phyloP scores from a whole-genome alignment of 2,113 vertebrate species.

The Accipiter virgatus region DNA sequence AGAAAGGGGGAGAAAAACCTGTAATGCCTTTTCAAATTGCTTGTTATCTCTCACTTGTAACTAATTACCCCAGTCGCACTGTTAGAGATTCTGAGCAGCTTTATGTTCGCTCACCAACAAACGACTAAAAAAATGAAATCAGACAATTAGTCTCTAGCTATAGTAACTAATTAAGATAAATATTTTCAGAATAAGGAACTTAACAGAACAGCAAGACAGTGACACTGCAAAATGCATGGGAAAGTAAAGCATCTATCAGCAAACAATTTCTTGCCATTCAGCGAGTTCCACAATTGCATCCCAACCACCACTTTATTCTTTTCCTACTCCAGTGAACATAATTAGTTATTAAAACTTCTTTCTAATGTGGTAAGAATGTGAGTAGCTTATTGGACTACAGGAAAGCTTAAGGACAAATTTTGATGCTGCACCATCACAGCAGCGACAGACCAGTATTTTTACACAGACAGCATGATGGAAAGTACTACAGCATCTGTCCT shows the following conservation, averaged over 20 bases:
- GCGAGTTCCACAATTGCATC: not conserved
- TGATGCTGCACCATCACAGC: not conserved
- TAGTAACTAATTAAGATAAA: conserved; percentile 29
- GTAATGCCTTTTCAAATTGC: conserved; percentile 50
- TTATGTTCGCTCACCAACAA: not conserved
- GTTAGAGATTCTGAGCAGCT: not conserved
- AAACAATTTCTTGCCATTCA: not conserved
- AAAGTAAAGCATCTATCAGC: not conserved
- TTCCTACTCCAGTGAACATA: not conserved
- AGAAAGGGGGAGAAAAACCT: conserved; percentile 22
- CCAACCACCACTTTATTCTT: not conserved
- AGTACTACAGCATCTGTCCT: not conserved
- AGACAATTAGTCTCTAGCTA: conserved; percentile 26
- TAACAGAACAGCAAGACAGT: not conserved
- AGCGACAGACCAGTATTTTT: not conserved
- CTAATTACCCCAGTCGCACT: conserved; percentile 46
- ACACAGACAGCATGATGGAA: not conserved
- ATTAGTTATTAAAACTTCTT: not conserved
- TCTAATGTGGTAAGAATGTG: not conserved
- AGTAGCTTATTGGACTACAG: not conserved
- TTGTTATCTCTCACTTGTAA: conserved; percentile 54
- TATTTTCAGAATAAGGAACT: conserved; percentile 34
- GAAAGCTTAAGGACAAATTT: not conserved
- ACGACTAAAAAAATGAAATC: not conserved
- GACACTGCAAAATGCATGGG: not conserved